phyloP scores from a whole-genome alignment of 2,888 invertebrate genomes.

The Hipparchia semele region DNA sequence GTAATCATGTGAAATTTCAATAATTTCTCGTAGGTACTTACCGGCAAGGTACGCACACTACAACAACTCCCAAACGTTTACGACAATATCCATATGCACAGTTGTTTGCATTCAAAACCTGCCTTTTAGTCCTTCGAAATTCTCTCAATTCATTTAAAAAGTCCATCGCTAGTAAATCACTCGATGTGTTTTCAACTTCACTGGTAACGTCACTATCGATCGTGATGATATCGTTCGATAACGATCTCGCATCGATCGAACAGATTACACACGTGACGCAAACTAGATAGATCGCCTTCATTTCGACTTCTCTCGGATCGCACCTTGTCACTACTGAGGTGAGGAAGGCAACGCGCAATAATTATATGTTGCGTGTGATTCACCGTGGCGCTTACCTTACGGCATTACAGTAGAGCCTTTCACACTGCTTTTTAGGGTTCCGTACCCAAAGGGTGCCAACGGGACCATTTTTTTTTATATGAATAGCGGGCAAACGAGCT shows the following conservation, averaged over 20 bases:
- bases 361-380: slow-evolving; percentile 1
- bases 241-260: slow-evolving; percentile 13
- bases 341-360: neutral
- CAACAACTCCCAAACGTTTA: neutral
- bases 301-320: slow-evolving; percentile 9
- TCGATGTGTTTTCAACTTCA: neutral
- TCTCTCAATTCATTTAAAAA: neutral
- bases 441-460: too few relatives aligned
- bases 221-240: neutral
- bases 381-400: neutral
- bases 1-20: too few relatives aligned
- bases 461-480: too few relatives aligned
- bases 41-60: neutral
- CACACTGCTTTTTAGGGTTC: neutral
- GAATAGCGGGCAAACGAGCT: too few relatives aligned
- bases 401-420: neutral
- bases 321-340: slow-evolving; percentile 13
- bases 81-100: neutral
- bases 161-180: neutral
- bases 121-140: neutral
- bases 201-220: slow-evolving; percentile 5
- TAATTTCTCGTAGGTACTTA: neutral
- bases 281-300: slow-evolving; percentile 14
- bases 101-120: neutral
- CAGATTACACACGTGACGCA: neutral